Evolutionary conservation across 1,140 invertebrate genomes (phyloP), one percentile per base, ranked within the genome.

Genomic region (Drosophila fuyamai): DNA sequence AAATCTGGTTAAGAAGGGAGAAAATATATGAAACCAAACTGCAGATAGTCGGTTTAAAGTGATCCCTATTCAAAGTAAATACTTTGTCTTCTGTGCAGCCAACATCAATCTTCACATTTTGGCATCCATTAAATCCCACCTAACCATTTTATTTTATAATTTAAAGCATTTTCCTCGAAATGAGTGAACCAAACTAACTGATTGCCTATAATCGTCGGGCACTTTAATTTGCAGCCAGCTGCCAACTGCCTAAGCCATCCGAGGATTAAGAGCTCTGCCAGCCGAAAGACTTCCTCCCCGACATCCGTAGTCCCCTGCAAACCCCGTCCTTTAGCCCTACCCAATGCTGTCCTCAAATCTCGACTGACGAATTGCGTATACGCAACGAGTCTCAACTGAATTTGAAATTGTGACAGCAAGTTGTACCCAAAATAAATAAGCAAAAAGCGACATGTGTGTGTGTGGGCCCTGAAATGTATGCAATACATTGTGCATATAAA

Each of bases 311-410:
- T 1, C 23, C 29, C 38, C 62, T 35, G 14, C n/a, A 23, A 29
- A 13, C 47, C 35, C 29, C 32, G 56, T n/a, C 16, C 3, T 14
- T 14, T 9, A 32, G 7, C 29, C 29, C 29, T 8, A 8, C 16
- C 8, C 4, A n/a, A 3, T 14, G 35, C 70, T 59, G 50, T 58
- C 27, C 70, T 63, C 48, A 83, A 83, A 75, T 76, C 80, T 81
- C 72, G 55, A 70, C 82, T 85, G 82, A 85, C 83, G 83, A 86
- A 86, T 88, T 85, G 82, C 82, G 81, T 80, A 81, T 68, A 81
- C 78, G 78, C 78, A 76, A 65, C 47, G 66, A 46, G 50, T 67
- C 54, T 76, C 79, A 63, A 75, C 62, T 78, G 73, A 81, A 78
- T 85, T 85, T 82, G 48, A 85, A 81, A 86, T 81, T 86, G 79